Conservation (phyloP, 2,797 vertebrate genomes). For the Acanthopagrus latus region DNA sequence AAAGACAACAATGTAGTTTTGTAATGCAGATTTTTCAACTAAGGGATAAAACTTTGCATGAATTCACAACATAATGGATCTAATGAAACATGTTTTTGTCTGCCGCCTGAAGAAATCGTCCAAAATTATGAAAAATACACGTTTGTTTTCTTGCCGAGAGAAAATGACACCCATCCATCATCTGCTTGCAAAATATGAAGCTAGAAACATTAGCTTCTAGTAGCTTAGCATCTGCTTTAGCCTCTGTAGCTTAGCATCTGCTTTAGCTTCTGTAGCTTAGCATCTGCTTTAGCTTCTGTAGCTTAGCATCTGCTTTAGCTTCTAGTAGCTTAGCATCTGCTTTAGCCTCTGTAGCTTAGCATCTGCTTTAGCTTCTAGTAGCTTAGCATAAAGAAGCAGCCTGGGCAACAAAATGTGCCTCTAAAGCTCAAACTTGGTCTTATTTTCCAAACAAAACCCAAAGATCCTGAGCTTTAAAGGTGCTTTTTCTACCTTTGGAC, state of each 20-base stretch:
- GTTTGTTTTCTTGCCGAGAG: background rate
- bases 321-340: too few species aligned
- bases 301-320: too few species aligned
- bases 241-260: too few species aligned
- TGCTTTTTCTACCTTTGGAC: background rate
- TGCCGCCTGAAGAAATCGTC: background rate
- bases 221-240: too few species aligned
- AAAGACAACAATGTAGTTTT: background rate
- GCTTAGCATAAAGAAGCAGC: background rate
- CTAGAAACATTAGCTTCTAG: background rate
- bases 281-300: too few species aligned
- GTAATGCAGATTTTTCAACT: background rate
- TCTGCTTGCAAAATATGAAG: background rate
- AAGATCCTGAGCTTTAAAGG: too few species aligned
- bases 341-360: too few species aligned
- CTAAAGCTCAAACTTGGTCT: background rate
- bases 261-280: too few species aligned
- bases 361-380: background rate
- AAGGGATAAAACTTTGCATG: conserved; percentile 6
- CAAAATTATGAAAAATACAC: background rate
- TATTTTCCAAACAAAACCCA: background rate
- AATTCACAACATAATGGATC: background rate
- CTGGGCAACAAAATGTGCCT: background rate
- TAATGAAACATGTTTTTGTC: background rate
- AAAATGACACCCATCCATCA: background rate